Conservation (phyloP, 2,113 vertebrate species). For the Dendropsophus ebraccatus region DNA sequence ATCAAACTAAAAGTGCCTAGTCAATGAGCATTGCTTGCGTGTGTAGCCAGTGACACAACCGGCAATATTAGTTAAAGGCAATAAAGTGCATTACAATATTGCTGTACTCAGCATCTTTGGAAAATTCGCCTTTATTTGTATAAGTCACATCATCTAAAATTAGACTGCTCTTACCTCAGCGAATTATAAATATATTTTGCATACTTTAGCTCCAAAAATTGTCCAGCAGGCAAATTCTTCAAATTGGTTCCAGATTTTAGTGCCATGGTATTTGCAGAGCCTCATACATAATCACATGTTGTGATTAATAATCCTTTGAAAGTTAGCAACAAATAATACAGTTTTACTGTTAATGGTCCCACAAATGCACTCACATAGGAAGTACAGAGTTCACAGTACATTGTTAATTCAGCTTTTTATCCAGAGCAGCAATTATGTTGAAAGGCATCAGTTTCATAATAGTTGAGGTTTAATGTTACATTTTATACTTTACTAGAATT, state of each 20-base stretch:
- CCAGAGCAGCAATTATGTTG: neutral
- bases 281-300: slow-evolving; percentile 32
- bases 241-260: slow-evolving; percentile 33
- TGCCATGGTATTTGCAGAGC: slow-evolving; percentile 35
- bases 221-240: slow-evolving; percentile 34
- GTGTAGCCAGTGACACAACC: neutral
- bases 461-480: neutral
- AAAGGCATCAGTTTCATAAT: neutral
- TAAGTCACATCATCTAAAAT: slow-evolving; percentile 35
- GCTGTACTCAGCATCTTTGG: slow-evolving; percentile 22
- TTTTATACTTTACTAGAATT: neutral
- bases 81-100: neutral
- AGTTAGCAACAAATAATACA: slow-evolving; percentile 26
- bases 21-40: neutral
- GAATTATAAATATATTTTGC: slow-evolving; percentile 34
- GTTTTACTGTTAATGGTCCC: slow-evolving; percentile 17
- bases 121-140: slow-evolving; percentile 18
- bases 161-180: slow-evolving; percentile 8
- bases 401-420: slow-evolving; percentile 19
- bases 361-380: neutral
- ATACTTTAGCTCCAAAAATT: slow-evolving; percentile 25
- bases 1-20: neutral
- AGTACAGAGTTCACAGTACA: slow-evolving; percentile 4
- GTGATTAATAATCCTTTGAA: slow-evolving; percentile 39
- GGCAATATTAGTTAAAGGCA: neutral